phyloP scores from a whole-genome alignment of 1,140 invertebrate genomes.

The Aphidius ervi region DNA sequence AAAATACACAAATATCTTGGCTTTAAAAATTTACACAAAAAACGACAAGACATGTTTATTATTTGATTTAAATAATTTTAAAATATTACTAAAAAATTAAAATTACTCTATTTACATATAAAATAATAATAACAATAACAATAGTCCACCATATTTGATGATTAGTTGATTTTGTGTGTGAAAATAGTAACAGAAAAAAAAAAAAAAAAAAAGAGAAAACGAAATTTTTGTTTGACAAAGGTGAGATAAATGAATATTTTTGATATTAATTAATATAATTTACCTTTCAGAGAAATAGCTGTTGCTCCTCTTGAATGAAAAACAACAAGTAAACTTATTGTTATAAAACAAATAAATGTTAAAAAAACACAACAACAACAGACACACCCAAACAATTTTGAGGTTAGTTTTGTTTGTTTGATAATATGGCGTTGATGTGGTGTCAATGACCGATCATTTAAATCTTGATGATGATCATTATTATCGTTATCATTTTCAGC shows the following conservation, averaged over 20 bases:
- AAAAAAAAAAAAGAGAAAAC: conserved; percentile 3
- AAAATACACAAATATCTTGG: not conserved
- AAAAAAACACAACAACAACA: conserved; percentile 38
- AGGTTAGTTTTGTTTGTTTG: conserved; percentile 16
- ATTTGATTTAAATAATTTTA: no score
- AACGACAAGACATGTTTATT: not conserved
- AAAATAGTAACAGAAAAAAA: no score
- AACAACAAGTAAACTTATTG: conserved; percentile 37
- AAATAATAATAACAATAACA: no score
- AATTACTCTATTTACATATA: no score
- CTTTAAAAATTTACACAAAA: not conserved
- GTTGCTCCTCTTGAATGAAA: conserved; percentile 33
- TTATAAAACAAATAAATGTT: conserved; percentile 34
- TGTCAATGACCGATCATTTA: not conserved
- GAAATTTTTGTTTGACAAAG: conserved; percentile 2
- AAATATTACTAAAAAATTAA: no score
- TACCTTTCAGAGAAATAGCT: not conserved
- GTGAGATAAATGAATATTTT: not conserved
- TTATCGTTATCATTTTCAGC: no score
- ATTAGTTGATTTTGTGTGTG: no score
- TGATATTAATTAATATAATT: not conserved
- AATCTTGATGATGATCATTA: no score
- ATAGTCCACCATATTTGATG: no score
- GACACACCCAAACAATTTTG: conserved; percentile 33
- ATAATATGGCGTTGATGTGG: no score